A percentile compares a stretch with the other conserved stretches of the same genome.
Conservation (phyloP, 2,113 vertebrate species). For the Centropus bengalensis region DNA sequence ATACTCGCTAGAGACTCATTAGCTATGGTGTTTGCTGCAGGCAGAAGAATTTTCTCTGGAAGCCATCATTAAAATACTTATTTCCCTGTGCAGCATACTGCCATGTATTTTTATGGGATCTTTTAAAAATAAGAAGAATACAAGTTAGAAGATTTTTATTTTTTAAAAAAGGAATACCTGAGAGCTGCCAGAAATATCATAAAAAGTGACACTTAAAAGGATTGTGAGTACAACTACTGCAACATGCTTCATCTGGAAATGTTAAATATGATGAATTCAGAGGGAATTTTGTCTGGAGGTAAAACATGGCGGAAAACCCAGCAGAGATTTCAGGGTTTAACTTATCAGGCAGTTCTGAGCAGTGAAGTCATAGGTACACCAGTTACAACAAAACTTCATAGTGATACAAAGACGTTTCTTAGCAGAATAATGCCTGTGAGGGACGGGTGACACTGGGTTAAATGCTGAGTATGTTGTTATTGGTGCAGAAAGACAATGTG, state of each 20-base stretch:
- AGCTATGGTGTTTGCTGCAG: neutral
- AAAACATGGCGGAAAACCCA: neutral
- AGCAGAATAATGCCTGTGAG: neutral
- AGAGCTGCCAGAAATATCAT: neutral
- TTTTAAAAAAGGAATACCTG: neutral
- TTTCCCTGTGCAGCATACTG: neutral
- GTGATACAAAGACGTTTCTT: neutral
- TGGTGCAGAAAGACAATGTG: neutral
- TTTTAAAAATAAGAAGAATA: conserved; percentile 10
- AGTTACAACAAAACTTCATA: neutral
- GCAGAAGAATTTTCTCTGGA: conserved; percentile 10
- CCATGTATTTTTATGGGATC: neutral
- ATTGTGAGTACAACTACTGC: neutral
- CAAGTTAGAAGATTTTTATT: neutral
- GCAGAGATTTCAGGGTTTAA: neutral
- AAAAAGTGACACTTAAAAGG: conserved; percentile 34
- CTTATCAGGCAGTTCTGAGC: neutral
- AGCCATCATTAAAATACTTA: neutral
- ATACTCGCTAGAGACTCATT: neutral
- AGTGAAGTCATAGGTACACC: neutral
- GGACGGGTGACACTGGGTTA: neutral
- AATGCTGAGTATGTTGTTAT: neutral
- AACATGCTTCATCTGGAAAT: conserved; percentile 33
- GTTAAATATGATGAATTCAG: conserved; percentile 26
- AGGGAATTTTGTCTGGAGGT: conserved; percentile 13